Evolutionary conservation across 2,888 invertebrate genomes (phyloP), one percentile per base, ranked within the genome.

Genomic region (Xanthorhoe spadicearia): DNA sequence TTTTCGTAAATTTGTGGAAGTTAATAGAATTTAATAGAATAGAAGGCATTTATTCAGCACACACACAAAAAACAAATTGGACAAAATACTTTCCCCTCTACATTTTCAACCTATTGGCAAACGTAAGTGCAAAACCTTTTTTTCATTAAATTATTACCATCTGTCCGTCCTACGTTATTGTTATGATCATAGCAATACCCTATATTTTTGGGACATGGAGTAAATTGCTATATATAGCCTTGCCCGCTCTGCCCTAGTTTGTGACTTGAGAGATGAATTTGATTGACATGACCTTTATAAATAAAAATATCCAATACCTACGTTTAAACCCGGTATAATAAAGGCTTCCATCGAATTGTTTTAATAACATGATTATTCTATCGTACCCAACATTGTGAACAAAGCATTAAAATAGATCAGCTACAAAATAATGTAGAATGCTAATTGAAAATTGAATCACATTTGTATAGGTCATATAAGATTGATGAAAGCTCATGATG

Each of bases 401-500:
- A 55, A 55, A 55, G 38, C 54, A 55, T 55, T 55, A 38, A 32
- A 18, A 35, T 58, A 0, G 38, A 51, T 32, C 38, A 38, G 51
- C 38, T 59, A 51, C 51, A 55, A 55, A n/a, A n/a, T n/a, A n/a
- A 55, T 43, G 15, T 50, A 50, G 50, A 50, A n/a, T 50, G 46
- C 32, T 49, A 49, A 57, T 46, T 56, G 52, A 13, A 64, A 51
- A 58, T 19, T 18, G 18, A 59, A 54, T 65, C 50, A 50, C 49
- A 51, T 51, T 67, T 52, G 54, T 61, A 56, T 61, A 48, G 48
- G 54, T 67, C 60, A 62, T 70, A 62, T 61, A 65, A 69, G 64
- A 72, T 69, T 72, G 64, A 71, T 71, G 65, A 74, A 10, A 49
- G 52, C 53, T 55, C 63, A 69, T 67, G 38, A 64, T 32, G 61